Percentiles rank a stretch among this genome's conserved stretches.
Evolutionary conservation across 2,797 vertebrate species (phyloP).

Genomic region (Dendrocincla tyrannina): DNA sequence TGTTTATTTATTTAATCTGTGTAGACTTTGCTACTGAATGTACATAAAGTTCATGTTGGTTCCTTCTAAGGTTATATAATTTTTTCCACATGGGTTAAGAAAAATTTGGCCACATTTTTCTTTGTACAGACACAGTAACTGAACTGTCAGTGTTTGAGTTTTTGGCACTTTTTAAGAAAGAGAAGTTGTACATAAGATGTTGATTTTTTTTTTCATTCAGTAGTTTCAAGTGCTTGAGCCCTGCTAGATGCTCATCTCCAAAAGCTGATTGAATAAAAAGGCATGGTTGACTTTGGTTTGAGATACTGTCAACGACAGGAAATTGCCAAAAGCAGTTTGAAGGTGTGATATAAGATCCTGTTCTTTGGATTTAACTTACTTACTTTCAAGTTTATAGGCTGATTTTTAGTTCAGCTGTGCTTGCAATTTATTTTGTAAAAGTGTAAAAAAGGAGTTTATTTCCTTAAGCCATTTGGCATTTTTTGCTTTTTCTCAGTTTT

Average conservation of each 20-base stretch:
- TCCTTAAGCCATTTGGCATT: not conserved
- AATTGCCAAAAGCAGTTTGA: not conserved
- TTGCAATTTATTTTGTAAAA: not conserved
- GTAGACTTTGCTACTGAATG: not conserved
- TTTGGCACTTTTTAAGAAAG: not conserved
- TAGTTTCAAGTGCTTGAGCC: not conserved
- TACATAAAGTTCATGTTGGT: not conserved
- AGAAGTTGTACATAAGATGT: not conserved
- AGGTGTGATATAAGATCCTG: not conserved
- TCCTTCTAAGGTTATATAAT: not conserved
- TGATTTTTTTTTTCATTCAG: not conserved
- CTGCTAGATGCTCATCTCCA: not conserved
- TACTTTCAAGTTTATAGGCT: not conserved
- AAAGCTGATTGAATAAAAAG: not conserved
- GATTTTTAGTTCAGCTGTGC: not conserved
- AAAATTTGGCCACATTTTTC: not conserved
- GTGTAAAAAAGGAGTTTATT: not conserved
- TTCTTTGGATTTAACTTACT: not conserved
- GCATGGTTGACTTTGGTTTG: not conserved
- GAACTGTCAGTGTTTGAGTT: not conserved
- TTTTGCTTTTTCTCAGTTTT: not conserved
- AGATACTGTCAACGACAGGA: not conserved
- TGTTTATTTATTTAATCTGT: not conserved
- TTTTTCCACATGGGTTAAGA: not conserved
- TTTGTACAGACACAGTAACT: not conserved